phyloP scores from a whole-genome alignment of 92 coral and sea anemone genomes.

The Epizoanthus stellaris region DNA sequence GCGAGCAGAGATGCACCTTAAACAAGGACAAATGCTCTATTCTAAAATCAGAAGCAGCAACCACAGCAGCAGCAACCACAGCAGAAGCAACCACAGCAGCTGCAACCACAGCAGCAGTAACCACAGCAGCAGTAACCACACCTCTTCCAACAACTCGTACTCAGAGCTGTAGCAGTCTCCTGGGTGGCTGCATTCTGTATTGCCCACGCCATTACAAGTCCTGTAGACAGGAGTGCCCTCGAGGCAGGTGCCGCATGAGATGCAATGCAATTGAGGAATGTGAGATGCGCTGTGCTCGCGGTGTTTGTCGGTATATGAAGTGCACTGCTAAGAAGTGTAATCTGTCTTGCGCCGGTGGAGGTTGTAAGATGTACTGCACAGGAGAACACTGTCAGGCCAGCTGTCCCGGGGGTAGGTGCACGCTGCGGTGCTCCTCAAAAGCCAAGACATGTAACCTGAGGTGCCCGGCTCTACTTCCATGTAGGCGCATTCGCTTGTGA shows the following conservation, averaged over 20 bases:
- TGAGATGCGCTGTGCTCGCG: conserved; percentile 1
- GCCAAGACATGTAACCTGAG: conserved; percentile 10
- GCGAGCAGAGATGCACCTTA: conserved; percentile 30
- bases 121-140: too few species aligned
- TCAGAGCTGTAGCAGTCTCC: too few species aligned
- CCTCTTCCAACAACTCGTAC: too few species aligned
- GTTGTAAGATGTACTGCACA: conserved; percentile 22
- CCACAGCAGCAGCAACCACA: too few species aligned
- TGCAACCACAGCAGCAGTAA: too few species aligned
- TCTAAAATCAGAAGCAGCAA: too few species aligned
- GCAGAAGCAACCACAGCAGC: too few species aligned
- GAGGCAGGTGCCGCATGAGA: conserved; percentile 33
- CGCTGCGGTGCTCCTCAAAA: conserved; percentile 6
- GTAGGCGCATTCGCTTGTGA: too few species aligned
- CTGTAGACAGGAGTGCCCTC: conserved; percentile 31
- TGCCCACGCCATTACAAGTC: background rate
- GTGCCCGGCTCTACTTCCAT: background rate
- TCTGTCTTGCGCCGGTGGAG: conserved; percentile 21
- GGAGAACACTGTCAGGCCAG: conserved; percentile 15
- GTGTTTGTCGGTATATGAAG: background rate
- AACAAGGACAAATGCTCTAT: conserved; percentile 33
- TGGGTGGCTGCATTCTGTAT: background rate
- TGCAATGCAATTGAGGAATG: conserved; percentile 13
- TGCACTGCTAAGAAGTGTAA: conserved; percentile 25
- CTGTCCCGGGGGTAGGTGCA: conserved; percentile 19